Evolutionary conservation across 2,113 vertebrate genomes (phyloP).

Genomic region (Peromyscus polionotus): DNA sequence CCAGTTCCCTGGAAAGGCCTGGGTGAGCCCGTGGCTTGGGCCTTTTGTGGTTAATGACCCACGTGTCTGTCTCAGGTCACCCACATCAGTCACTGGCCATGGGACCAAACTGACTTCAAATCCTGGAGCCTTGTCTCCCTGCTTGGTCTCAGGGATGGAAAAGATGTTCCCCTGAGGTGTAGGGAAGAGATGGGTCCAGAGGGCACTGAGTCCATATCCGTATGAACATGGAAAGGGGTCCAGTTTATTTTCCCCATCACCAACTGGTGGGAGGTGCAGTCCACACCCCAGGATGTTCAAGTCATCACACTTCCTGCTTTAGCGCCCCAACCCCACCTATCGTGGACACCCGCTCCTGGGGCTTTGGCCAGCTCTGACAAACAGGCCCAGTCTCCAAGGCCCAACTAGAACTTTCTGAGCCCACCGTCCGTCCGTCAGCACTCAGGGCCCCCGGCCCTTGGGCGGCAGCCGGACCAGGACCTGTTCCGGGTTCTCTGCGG

Average conservation of each 20-base stretch:
- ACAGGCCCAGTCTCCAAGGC: background rate
- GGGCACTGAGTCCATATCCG: background rate
- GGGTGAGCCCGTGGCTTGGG: background rate
- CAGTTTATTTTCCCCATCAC: constrained; percentile 54
- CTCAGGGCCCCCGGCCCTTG: background rate
- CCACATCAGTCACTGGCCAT: background rate
- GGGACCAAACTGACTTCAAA: background rate
- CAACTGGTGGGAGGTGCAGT: background rate
- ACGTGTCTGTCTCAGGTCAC: background rate
- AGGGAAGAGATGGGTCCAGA: background rate
- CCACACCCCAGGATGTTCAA: background rate
- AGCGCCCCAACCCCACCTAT: background rate
- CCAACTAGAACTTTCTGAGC: background rate
- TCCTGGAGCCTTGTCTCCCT: background rate
- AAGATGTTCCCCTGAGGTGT: no score
- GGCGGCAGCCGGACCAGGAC: constrained; percentile 69
- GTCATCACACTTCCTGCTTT: background rate
- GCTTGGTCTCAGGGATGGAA: background rate
- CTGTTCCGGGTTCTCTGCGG: constrained; percentile 71
- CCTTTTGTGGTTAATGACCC: background rate
- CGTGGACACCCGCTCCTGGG: no score
- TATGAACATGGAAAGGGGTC: background rate
- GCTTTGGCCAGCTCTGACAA: background rate
- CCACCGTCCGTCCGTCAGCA: background rate
- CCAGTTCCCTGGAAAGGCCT: background rate